phyloP scores from a whole-genome alignment of 2,888 invertebrate genomes.

The Anthophora plumipes region DNA sequence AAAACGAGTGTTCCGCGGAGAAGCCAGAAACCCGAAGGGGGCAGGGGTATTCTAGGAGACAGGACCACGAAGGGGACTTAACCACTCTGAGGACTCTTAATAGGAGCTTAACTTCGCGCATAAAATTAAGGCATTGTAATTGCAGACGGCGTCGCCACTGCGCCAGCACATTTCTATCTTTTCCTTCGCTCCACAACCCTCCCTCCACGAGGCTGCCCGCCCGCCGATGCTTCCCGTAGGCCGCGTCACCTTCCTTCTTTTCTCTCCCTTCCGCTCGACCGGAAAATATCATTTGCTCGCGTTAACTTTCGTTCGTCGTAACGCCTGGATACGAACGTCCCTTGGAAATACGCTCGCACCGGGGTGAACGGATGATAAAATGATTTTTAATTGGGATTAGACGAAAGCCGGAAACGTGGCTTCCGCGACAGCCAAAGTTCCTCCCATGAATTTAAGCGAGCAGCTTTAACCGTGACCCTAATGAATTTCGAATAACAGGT shows the following conservation, averaged over 20 bases:
- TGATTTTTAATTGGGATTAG: constrained; percentile 62
- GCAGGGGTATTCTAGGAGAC: not conserved
- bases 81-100: constrained; percentile 80
- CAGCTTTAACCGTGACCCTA: constrained; percentile 12
- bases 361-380: constrained; percentile 52
- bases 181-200: constrained; percentile 32
- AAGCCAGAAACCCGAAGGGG: constrained; percentile 14
- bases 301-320: constrained; percentile 77
- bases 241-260: constrained; percentile 1
- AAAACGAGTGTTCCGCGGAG: constrained; percentile 59
- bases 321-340: too few relatives aligned
- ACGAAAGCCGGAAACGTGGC: constrained; percentile 14
- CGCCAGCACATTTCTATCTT: constrained; percentile 54
- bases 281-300: constrained; percentile 80
- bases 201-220: not conserved
- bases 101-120: constrained; percentile 83
- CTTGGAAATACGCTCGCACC: too few relatives aligned
- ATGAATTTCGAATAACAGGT: constrained; percentile 37
- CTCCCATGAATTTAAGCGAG: constrained; percentile 26
- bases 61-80: constrained; percentile 61
- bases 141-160: constrained; percentile 77
- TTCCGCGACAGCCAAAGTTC: constrained; percentile 7
- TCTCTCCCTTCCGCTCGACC: constrained; percentile 34
- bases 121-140: constrained; percentile 84
- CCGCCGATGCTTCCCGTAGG: not conserved